Evolutionary conservation across 2,113 vertebrate genomes (phyloP).

Genomic region (Neomonachus schauinslandi): DNA sequence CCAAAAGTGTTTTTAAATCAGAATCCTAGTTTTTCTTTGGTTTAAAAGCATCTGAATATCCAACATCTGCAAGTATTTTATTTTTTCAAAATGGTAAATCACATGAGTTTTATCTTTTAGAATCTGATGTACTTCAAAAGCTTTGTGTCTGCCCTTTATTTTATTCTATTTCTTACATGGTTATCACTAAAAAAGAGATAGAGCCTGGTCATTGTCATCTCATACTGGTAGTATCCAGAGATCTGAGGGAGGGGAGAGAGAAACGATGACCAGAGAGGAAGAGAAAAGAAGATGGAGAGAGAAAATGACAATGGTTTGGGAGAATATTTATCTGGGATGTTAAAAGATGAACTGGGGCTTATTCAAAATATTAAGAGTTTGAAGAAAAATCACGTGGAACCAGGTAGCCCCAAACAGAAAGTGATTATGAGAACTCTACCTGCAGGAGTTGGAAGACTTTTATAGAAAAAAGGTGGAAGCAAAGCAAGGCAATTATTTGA

Average conservation of each 20-base stretch:
- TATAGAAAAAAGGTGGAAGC: not conserved
- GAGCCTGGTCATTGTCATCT: not conserved
- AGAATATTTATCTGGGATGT: not conserved
- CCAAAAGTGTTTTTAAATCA: constrained; percentile 48
- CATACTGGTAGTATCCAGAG: not conserved
- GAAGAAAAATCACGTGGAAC: not conserved
- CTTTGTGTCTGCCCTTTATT: not conserved
- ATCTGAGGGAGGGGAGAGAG: not conserved
- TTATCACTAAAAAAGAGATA: not conserved
- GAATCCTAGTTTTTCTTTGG: constrained; percentile 38
- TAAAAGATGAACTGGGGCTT: not conserved
- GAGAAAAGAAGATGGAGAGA: not conserved
- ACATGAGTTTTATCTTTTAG: constrained; percentile 49
- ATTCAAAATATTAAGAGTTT: not conserved
- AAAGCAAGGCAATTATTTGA: not conserved
- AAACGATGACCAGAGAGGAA: not conserved
- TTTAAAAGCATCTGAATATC: constrained; percentile 55
- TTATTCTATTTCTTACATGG: not conserved
- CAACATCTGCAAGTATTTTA: constrained; percentile 66
- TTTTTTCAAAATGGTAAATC: constrained; percentile 55
- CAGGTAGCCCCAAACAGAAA: not conserved
- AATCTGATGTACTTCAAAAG: not conserved
- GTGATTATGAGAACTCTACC: not conserved
- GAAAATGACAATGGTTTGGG: not conserved
- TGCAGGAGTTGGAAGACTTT: not conserved